Conservation (phyloP, 2,888 invertebrate species). For the Ferrisia virgata region DNA sequence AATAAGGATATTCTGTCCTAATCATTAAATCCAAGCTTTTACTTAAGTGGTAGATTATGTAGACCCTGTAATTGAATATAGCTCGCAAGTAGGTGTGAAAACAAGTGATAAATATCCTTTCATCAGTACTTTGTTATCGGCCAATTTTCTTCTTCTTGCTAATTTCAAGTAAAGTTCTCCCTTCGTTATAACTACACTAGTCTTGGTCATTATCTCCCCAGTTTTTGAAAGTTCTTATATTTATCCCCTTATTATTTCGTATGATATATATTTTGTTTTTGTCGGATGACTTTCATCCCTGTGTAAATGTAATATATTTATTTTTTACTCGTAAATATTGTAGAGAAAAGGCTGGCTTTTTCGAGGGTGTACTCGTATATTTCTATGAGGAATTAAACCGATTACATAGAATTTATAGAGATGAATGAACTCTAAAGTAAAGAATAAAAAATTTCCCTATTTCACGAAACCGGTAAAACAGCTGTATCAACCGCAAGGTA, state of each 20-base stretch:
- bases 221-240: neutral
- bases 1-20: conserved; percentile 4
- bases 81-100: neutral
- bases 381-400: neutral
- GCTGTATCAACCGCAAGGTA: no score
- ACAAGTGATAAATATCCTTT: conserved; percentile 22
- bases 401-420: neutral
- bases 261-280: neutral
- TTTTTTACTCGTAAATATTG: neutral
- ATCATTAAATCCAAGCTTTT: conserved; percentile 16
- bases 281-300: neutral
- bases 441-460: neutral
- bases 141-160: conserved; percentile 18
- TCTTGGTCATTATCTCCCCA: conserved; percentile 12
- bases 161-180: conserved; percentile 2
- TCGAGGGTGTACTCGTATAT: neutral
- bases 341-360: neutral
- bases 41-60: neutral
- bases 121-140: conserved; percentile 24
- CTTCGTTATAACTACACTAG: neutral
- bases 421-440: neutral
- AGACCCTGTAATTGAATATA: neutral
- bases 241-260: conserved; percentile 8
- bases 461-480: neutral
- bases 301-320: neutral